Base-by-base conservation (phyloP, 1,140 invertebrate species). In the Drosophila teissieri region DNA sequence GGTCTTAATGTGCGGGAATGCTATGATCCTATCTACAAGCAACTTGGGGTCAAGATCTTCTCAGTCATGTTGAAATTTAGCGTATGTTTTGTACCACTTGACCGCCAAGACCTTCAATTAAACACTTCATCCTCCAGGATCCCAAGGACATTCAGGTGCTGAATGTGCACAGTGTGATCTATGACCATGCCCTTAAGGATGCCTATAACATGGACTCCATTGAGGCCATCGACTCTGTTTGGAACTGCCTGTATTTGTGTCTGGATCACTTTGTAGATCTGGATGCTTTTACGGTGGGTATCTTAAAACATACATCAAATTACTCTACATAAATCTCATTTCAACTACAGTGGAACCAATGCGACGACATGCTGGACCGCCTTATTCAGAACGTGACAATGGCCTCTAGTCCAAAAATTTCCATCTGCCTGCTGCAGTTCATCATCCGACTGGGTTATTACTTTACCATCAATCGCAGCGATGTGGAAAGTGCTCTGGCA, bases 311-410 rank as follows among this genome's bases (percentile, higher is more conserved):
- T 19, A 1, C 10, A n/a, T 39, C 2, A 14, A 34, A 2, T 34
- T 7, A 8, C 15, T 1, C 0, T 46, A 17, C 2, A 15, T 19
- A 19, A 19, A 6, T 15, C 2, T 3, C 1, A n/a, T 31, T 12
- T 2, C 2, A 27, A 4, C 17, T 8, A 10, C 31, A 89, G 84
- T 89, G 84, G 84, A 89, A 80, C 57, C 73, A 90, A 34, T 85
- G 85, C 11, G 84, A 89, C 19, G 84, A 89, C 40, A 80, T 89
- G 84, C 45, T 89, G 3, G 77, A 89, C 0, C 73, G 85, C 0
- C 80, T 89, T 14, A 60, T 85, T 7, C 62, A 69, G 11, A 90
- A 90, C 58, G 78, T 90, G 0, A 61, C 61, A 2, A 52, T 89
- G 42, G n/a, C 69, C 0, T 69, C 85, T 2, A 70, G 52, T 1